Conservation (phyloP, 2,888 invertebrate genomes). For the Drosophila tripunctata region DNA sequence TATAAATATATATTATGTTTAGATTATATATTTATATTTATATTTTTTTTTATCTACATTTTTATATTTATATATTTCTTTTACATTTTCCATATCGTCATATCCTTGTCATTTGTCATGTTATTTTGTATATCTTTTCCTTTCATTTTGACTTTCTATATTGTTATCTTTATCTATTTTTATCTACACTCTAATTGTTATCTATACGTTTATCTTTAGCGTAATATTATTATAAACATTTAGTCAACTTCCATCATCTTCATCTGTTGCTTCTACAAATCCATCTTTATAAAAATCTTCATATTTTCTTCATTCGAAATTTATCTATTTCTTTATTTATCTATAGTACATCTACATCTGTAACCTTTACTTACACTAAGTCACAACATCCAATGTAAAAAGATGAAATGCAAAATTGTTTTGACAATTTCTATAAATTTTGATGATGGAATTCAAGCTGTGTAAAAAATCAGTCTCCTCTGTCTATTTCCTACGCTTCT, state of each 20-base stretch:
- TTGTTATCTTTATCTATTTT: no score
- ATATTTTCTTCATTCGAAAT: not conserved
- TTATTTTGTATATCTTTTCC: not conserved
- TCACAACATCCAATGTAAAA: no score
- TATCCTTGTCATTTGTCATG: not conserved
- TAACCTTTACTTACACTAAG: no score
- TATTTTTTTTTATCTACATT: not conserved
- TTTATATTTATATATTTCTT: not conserved
- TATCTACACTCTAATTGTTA: no score
- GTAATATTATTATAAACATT: no score
- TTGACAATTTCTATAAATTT: not conserved
- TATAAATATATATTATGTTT: not conserved
- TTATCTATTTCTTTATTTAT: not conserved
- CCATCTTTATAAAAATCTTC: no score
- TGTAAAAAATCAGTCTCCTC: conserved; percentile 17
- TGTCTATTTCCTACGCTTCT: not conserved
- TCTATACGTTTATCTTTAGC: no score
- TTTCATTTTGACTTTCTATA: not conserved
- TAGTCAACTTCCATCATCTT: no score
- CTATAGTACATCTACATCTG: not conserved
- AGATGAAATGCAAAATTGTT: not conserved
- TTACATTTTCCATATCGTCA: not conserved
- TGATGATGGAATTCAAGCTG: not conserved
- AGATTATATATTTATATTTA: not conserved
- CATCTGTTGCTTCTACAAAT: no score